A percentile compares a stretch with the other conserved stretches of the same genome.
These are phyloP conservation scores for Genyomyrus donnyi DNA, from an alignment of 2,113 vertebrate species.

Conservation along the genomic window DNA sequence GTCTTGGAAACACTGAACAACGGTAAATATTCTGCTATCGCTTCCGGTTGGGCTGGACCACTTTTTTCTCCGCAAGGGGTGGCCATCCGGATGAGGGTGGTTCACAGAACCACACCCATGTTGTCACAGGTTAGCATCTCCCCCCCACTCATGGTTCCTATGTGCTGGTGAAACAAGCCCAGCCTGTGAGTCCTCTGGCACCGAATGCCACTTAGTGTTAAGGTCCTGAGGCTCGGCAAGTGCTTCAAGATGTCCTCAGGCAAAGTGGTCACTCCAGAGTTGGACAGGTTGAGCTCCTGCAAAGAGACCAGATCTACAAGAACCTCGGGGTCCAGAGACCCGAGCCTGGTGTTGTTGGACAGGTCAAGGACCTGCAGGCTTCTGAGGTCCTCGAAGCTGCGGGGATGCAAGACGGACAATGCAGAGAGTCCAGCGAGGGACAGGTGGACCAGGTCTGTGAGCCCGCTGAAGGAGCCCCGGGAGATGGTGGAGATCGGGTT, in stretches of 20 bases:
- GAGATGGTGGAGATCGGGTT: conserved; percentile 67
- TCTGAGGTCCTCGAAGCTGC: conserved; percentile 67
- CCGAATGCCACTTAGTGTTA: conserved; percentile 62
- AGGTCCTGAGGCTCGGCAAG: conserved; percentile 78
- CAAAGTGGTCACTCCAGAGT: conserved; percentile 61
- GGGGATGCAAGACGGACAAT: conserved; percentile 58
- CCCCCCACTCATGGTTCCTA: conserved; percentile 62
- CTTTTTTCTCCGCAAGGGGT: background rate
- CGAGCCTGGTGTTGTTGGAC: conserved; percentile 70
- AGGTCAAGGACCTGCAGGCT: conserved; percentile 82
- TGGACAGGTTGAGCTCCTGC: conserved; percentile 81
- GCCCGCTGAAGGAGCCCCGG: conserved; percentile 61
- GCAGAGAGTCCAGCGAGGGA: conserved; percentile 70
- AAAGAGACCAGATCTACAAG: conserved; percentile 72
- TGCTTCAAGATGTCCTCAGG: conserved; percentile 68
- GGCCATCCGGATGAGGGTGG: background rate
- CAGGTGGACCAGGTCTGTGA: conserved; percentile 74
- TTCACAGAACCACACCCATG: conserved; percentile 45
- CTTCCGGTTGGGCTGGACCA: background rate
- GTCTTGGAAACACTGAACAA: background rate
- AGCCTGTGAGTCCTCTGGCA: conserved; percentile 81
- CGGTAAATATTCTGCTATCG: background rate
- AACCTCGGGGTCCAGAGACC: conserved; percentile 56
- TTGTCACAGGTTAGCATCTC: conserved; percentile 72
- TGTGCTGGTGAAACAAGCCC: conserved; percentile 76